A percentile compares a stretch with the other conserved stretches of the same genome.
phyloP scores from a whole-genome alignment of 2,113 vertebrate species.

The Rhynchopsitta pachyrhyncha region DNA sequence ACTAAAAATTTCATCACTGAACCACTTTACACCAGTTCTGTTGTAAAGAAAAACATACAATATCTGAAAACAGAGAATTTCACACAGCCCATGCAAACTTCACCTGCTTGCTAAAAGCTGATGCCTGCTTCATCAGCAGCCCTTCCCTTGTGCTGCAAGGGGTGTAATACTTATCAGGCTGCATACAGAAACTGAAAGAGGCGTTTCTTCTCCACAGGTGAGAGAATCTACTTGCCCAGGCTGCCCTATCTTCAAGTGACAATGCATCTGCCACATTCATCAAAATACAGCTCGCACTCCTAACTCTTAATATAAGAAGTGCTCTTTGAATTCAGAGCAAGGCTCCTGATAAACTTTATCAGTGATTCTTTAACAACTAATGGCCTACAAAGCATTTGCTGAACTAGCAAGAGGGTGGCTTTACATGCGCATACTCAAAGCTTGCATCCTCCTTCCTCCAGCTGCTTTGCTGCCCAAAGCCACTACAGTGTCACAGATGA shows the following conservation, averaged over 20 bases:
- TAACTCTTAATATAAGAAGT: neutral
- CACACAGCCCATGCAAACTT: neutral
- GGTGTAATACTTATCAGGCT: neutral
- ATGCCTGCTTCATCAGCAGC: neutral
- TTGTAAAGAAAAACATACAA: neutral
- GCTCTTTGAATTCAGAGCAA: neutral
- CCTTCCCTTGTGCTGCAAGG: neutral
- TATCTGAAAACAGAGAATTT: neutral
- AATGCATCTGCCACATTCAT: neutral
- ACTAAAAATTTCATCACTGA: neutral
- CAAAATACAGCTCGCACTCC: neutral
- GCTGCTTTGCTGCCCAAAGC: neutral
- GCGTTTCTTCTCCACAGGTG: neutral
- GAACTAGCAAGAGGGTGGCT: neutral
- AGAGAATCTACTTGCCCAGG: neutral
- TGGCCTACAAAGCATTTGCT: neutral
- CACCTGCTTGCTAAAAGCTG: neutral
- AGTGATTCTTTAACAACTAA: neutral
- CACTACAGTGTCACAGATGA: neutral
- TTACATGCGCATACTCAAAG: neutral
- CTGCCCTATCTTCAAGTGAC: neutral
- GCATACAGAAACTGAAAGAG: neutral
- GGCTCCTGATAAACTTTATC: neutral
- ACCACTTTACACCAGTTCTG: neutral
- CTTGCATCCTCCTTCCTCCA: neutral